Percentiles rank a stretch among this genome's conserved stretches.
These are phyloP conservation scores for Vimba vimba DNA, from an alignment of 2,113 vertebrate genomes.

Conservation along the genomic window DNA sequence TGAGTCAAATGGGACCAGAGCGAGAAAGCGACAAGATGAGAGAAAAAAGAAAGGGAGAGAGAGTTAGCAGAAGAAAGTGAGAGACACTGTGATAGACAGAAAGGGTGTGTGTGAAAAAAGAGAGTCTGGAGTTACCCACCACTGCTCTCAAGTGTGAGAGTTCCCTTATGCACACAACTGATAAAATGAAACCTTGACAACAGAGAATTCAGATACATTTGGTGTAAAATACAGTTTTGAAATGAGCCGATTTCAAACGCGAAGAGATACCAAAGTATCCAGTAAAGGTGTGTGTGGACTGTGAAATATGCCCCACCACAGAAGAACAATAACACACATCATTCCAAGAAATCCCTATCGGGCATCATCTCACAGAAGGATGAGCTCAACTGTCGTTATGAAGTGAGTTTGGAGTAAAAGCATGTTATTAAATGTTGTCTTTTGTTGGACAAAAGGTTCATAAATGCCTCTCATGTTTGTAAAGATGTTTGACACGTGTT, in stretches of 20 bases:
- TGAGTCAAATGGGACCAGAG: slow-evolving; percentile 48
- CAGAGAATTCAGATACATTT: not conserved
- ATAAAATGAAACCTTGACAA: slow-evolving; percentile 39
- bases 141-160: slow-evolving; percentile 28
- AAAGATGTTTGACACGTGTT: too few species aligned
- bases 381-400: too few species aligned
- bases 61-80: slow-evolving; percentile 51
- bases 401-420: too few species aligned
- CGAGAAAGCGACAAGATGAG: slow-evolving; percentile 57
- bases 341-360: too few species aligned
- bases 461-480: too few species aligned
- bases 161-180: slow-evolving; percentile 18
- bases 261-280: not conserved
- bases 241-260: not conserved
- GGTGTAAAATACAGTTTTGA: not conserved
- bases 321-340: too few species aligned
- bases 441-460: too few species aligned
- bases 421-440: too few species aligned
- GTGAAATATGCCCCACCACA: not conserved
- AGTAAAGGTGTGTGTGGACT: not conserved
- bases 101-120: not conserved
- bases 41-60: slow-evolving; percentile 33
- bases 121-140: slow-evolving; percentile 9
- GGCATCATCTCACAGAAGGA: too few species aligned
- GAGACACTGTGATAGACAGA: slow-evolving; percentile 37